Percentiles rank a stretch among this genome's conserved stretches.
These are phyloP conservation scores for Enteromius thamalakanensis DNA, from an alignment of 2,797 vertebrate genomes.

Conservation along the genomic window DNA sequence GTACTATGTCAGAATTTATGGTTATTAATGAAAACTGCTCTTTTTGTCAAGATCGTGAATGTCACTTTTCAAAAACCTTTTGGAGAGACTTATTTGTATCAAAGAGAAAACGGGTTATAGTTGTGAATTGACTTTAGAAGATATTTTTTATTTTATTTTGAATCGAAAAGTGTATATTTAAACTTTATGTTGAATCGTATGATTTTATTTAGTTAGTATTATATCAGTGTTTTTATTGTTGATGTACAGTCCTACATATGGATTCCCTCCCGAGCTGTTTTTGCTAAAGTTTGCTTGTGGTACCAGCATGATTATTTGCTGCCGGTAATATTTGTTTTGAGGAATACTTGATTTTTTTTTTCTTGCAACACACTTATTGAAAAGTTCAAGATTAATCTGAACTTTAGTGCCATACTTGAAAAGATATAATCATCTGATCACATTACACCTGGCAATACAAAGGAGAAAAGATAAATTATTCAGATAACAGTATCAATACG, in stretches of 20 bases:
- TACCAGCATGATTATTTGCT: neutral
- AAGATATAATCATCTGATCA: slow-evolving; percentile 16
- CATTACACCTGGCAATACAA: neutral
- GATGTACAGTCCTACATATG: too few species aligned
- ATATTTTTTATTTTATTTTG: too few species aligned
- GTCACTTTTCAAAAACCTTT: too few species aligned
- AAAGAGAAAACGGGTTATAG: too few species aligned
- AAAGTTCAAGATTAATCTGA: slow-evolving; percentile 26
- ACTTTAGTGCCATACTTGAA: neutral
- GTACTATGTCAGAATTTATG: neutral
- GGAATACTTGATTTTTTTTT: neutral
- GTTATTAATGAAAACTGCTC: neutral
- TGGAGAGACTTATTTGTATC: too few species aligned
- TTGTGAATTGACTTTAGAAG: too few species aligned
- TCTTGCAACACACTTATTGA: neutral
- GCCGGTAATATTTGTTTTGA: neutral
- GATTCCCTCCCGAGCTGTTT: neutral
- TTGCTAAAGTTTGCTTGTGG: neutral
- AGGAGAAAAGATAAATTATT: slow-evolving; percentile 24
- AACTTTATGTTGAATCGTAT: too few species aligned
- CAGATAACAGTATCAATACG: slow-evolving; percentile 5
- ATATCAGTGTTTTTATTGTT: too few species aligned
- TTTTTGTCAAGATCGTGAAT: neutral
- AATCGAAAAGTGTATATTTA: too few species aligned
- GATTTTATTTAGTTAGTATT: too few species aligned